A percentile compares a stretch with the other conserved stretches of the same genome.
These are phyloP conservation scores for Sarcoramphus papa DNA, from an alignment of 2,797 vertebrate species.

Conservation along the genomic window DNA sequence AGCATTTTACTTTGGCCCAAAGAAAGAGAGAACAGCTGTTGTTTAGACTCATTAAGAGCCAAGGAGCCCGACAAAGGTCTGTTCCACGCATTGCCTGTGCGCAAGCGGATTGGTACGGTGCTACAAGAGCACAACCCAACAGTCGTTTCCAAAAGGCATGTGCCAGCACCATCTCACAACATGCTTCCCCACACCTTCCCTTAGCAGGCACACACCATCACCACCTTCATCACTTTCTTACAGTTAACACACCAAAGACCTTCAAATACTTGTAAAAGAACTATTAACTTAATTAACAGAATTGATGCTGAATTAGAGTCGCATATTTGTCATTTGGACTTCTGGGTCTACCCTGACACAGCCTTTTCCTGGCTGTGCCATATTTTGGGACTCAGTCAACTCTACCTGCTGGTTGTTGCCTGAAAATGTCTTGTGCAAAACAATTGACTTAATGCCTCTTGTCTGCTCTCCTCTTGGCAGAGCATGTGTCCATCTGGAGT, in stretches of 20 bases:
- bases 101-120: not conserved
- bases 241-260: not conserved
- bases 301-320: not conserved
- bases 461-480: conserved; percentile 56
- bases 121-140: not conserved
- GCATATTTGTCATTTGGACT: not conserved
- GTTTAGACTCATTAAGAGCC: conserved; percentile 51
- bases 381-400: conserved; percentile 26
- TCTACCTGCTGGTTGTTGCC: conserved; percentile 42
- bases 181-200: not conserved
- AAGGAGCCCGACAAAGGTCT: conserved; percentile 37
- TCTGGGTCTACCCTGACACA: not conserved
- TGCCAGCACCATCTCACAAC: not conserved
- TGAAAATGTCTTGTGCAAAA: conserved; percentile 54
- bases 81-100: not conserved
- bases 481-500: conserved; percentile 54
- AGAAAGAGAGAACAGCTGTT: conserved; percentile 40
- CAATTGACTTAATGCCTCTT: conserved; percentile 59
- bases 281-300: not conserved
- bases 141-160: not conserved
- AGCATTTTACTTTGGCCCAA: conserved; percentile 42
- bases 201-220: not conserved
- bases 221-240: not conserved
- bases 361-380: not conserved
- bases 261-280: not conserved